Evolutionary conservation across 2,797 vertebrate species (phyloP).

Genomic region (Lepidocolaptes lacrymiger): DNA sequence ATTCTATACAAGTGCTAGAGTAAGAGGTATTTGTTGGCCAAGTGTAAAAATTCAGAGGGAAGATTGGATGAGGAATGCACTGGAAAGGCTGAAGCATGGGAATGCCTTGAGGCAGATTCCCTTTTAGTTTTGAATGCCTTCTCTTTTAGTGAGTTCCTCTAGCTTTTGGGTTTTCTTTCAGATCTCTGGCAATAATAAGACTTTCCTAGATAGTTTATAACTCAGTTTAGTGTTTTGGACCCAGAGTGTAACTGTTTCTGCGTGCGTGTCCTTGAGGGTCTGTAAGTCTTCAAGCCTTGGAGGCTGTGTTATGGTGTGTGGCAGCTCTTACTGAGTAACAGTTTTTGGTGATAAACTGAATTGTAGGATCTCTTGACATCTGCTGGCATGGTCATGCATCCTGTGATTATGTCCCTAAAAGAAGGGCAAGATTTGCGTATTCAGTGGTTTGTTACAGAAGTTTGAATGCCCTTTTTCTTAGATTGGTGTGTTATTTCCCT

Average conservation of each 20-base stretch:
- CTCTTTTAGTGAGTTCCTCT: background rate
- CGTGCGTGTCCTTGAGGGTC: background rate
- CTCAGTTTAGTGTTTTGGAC: background rate
- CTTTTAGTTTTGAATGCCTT: background rate
- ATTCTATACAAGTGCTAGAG: background rate
- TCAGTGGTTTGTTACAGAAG: background rate
- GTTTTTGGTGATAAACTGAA: background rate
- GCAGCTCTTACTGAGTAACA: background rate
- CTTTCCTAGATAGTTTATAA: background rate
- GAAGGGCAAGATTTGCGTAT: background rate
- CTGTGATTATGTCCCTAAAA: background rate
- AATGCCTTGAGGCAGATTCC: background rate
- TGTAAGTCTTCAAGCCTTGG: background rate
- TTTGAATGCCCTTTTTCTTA: background rate
- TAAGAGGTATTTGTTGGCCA: slow-evolving; percentile 26
- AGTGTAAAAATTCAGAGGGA: background rate
- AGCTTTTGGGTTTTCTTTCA: background rate
- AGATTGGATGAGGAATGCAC: background rate
- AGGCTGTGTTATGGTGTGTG: background rate
- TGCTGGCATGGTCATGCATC: background rate
- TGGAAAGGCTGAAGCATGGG: background rate
- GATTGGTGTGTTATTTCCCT: background rate
- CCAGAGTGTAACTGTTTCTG: background rate
- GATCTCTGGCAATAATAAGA: background rate
- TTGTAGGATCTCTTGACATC: background rate